Percentiles rank a stretch among this genome's conserved stretches.
Evolutionary conservation across 2,113 vertebrate species (phyloP).

Genomic region (Ibidorhyncha struthersii): DNA sequence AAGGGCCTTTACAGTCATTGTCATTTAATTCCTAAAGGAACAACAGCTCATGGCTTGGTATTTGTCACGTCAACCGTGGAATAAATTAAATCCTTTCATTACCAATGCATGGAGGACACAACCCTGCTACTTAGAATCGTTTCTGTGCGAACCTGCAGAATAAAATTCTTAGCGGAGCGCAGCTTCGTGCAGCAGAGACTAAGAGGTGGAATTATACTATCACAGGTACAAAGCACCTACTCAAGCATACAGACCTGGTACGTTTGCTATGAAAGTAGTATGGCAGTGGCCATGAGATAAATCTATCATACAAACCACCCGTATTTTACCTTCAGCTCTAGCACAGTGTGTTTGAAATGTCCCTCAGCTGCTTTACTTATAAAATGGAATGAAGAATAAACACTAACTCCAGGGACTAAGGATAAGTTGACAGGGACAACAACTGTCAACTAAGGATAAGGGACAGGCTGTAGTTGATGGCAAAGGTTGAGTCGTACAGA

Average conservation of each 20-base stretch:
- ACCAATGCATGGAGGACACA: constrained; percentile 63
- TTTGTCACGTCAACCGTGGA: background rate
- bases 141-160: background rate
- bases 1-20: background rate
- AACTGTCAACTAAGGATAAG: no score
- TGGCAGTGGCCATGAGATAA: background rate
- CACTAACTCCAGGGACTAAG: background rate
- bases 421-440: no score
- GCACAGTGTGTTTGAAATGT: background rate
- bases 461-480: background rate
- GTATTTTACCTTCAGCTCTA: background rate
- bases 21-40: background rate
- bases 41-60: background rate
- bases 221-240: background rate
- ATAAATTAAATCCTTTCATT: background rate
- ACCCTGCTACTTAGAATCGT: constrained; percentile 48
- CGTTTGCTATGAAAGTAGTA: background rate
- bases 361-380: background rate
- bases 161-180: background rate
- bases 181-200: background rate
- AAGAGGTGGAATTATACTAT: background rate
- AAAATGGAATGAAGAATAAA: background rate
- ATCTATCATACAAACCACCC: background rate
- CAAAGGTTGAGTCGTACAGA: background rate
- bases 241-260: background rate